Conservation (phyloP, 92 coral and sea anemone species). For the Epizoanthus illoricatus region DNA sequence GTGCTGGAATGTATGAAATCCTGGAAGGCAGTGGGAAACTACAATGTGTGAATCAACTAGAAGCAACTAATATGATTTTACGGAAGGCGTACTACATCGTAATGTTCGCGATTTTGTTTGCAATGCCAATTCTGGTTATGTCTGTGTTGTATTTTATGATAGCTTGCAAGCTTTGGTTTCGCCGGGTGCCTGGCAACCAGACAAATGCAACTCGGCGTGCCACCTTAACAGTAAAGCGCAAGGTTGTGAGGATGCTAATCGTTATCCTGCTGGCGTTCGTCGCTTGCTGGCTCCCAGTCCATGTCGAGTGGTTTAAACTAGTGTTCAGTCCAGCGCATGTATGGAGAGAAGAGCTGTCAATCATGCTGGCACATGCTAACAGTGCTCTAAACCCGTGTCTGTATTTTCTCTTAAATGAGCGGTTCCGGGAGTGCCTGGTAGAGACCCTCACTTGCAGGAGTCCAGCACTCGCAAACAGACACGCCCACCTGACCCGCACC, state of each 20-base stretch:
- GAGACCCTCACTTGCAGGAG: too few species aligned
- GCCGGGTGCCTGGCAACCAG: slow-evolving; percentile 47
- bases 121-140: slow-evolving; percentile 35
- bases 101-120: slow-evolving; percentile 37
- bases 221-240: slow-evolving; percentile 17
- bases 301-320: slow-evolving; percentile 40
- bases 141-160: slow-evolving; percentile 40
- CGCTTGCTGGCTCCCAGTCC: slow-evolving; percentile 49
- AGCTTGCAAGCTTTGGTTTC: slow-evolving; percentile 41
- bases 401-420: slow-evolving; percentile 33
- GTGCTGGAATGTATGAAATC: slow-evolving; percentile 21
- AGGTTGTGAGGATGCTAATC: slow-evolving; percentile 32
- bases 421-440: slow-evolving; percentile 32
- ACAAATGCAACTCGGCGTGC: slow-evolving; percentile 44
- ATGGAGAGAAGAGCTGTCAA: slow-evolving; percentile 33
- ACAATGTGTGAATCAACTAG: slow-evolving; percentile 35
- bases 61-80: slow-evolving; percentile 4
- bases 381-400: slow-evolving; percentile 49
- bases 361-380: slow-evolving; percentile 48
- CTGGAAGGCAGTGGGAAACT: slow-evolving; percentile 8
- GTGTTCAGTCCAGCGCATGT: slow-evolving; percentile 16
- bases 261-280: slow-evolving; percentile 36
- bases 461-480: too few species aligned
- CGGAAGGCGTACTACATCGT: slow-evolving; percentile 33
- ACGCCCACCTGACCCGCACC: too few species aligned